Evolutionary conservation across 1,140 invertebrate species (phyloP).

Genomic region (Pemphigus obesinymphae): DNA sequence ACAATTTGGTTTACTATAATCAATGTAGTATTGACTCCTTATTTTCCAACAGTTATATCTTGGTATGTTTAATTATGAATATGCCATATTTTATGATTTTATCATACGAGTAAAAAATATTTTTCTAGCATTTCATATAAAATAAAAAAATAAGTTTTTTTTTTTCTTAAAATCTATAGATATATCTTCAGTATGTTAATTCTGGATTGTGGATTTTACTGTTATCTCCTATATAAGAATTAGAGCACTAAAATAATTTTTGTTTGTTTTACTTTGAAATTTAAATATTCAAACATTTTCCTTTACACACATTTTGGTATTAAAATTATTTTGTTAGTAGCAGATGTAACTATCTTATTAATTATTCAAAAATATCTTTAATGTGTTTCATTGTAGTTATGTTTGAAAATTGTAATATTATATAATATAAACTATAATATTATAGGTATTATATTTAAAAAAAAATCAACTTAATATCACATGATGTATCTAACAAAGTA

Average conservation of each 20-base stretch:
- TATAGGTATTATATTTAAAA: too few species aligned
- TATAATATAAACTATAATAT: neutral
- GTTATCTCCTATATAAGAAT: neutral
- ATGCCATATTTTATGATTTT: neutral
- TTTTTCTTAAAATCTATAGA: neutral
- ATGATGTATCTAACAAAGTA: too few species aligned
- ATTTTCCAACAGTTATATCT: constrained; percentile 78
- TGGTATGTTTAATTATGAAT: constrained; percentile 58
- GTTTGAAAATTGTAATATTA: neutral
- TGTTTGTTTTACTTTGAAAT: constrained; percentile 11
- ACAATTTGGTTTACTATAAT: constrained; percentile 73
- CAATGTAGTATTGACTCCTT: constrained; percentile 73
- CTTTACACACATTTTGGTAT: neutral
- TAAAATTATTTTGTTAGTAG: neutral
- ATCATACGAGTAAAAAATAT: neutral
- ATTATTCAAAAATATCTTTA: neutral
- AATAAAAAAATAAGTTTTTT: neutral
- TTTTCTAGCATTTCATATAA: neutral
- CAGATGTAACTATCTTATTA: too few species aligned
- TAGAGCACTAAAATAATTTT: neutral
- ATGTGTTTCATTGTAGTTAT: neutral
- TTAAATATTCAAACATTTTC: neutral
- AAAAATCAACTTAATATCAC: too few species aligned
- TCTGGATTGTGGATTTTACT: neutral
- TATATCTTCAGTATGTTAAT: neutral